A percentile compares a stretch with the other conserved stretches of the same genome.
Evolutionary conservation across 2,113 vertebrate species (phyloP).

Genomic region (Montifringilla adamsi): DNA sequence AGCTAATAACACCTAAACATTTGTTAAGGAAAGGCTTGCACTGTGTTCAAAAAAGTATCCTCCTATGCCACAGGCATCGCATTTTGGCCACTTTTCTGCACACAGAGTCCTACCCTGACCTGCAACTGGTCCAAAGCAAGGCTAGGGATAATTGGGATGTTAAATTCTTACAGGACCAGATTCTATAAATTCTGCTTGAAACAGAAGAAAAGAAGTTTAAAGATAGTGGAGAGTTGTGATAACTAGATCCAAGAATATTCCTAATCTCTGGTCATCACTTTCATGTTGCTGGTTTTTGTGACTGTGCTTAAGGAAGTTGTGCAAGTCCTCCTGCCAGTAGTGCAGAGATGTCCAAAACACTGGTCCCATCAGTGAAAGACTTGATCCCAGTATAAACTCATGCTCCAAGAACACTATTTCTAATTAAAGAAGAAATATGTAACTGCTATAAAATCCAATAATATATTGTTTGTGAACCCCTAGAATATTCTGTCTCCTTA

Average conservation of each 20-base stretch:
- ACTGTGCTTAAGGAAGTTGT: background rate
- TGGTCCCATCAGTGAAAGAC: background rate
- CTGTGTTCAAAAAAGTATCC: background rate
- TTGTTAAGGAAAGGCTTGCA: background rate
- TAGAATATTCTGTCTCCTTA: background rate
- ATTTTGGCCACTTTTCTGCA: background rate
- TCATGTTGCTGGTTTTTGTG: background rate
- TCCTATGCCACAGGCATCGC: background rate
- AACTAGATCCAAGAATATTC: background rate
- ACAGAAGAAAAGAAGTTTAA: background rate
- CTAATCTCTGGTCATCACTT: background rate
- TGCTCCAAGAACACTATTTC: background rate
- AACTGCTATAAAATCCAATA: background rate
- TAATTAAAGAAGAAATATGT: background rate
- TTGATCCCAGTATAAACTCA: background rate
- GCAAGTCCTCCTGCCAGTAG: background rate
- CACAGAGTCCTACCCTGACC: background rate
- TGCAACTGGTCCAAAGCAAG: background rate
- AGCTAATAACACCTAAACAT: background rate
- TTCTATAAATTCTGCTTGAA: background rate
- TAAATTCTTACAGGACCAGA: background rate
- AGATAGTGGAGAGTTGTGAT: background rate
- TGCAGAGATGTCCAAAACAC: background rate
- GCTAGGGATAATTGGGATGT: background rate
- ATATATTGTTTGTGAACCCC: background rate